Evolutionary conservation across 2,797 vertebrate species (phyloP).

Genomic region (Pampus argenteus): DNA sequence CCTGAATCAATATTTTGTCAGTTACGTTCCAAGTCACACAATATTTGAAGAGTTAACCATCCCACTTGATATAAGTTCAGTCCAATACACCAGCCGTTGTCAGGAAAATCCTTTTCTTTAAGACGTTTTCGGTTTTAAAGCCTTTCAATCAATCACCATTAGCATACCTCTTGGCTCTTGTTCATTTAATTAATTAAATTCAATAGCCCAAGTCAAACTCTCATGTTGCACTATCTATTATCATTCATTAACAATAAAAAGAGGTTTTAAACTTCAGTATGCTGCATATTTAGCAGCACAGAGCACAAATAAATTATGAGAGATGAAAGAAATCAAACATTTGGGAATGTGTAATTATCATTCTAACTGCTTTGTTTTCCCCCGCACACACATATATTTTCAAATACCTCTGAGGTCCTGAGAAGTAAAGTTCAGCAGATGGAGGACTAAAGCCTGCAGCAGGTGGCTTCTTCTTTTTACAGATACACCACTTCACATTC

Average conservation of each 20-base stretch:
- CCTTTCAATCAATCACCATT: conserved; percentile 76
- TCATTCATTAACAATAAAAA: conserved; percentile 73
- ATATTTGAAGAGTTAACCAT: not conserved
- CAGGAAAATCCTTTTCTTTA: conserved; percentile 40
- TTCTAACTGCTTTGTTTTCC: conserved; percentile 62
- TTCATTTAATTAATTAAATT: conserved; percentile 74
- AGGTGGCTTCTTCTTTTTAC: conserved; percentile 17
- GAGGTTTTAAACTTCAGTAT: conserved; percentile 63
- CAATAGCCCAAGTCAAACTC: conserved; percentile 74
- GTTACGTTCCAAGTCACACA: not conserved
- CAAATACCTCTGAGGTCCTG: conserved; percentile 58
- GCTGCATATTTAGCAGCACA: conserved; percentile 59
- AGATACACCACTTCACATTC: conserved; percentile 14
- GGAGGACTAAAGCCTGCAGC: conserved; percentile 39
- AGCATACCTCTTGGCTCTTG: conserved; percentile 69
- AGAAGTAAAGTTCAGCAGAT: conserved; percentile 64
- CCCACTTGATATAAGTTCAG: conserved; percentile 35
- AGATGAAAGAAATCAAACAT: conserved; percentile 71
- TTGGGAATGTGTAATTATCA: conserved; percentile 67
- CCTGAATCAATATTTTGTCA: not conserved
- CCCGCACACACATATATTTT: conserved; percentile 23
- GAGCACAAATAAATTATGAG: conserved; percentile 57
- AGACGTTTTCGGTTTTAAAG: conserved; percentile 48
- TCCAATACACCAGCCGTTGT: conserved; percentile 44
- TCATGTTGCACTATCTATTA: conserved; percentile 72